Base-by-base conservation (phyloP, 2,888 invertebrate genomes). In the Arenicola marina region DNA sequence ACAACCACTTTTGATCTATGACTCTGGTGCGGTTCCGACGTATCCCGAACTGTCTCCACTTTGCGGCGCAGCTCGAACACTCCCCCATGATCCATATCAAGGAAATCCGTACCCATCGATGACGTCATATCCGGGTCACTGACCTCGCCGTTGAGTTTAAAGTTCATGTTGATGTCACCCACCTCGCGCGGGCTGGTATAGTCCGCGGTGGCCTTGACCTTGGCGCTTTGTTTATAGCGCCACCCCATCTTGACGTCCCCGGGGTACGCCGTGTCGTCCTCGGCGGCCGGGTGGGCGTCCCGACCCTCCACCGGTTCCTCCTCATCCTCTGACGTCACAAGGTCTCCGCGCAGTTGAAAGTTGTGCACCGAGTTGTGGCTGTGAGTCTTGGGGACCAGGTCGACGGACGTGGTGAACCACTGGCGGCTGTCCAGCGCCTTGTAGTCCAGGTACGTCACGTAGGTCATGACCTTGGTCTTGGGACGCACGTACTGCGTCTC, bases 91-190 rank as follows among this genome's bases (percentile, higher is more conserved):
- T n/a, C n/a, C n/a, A n/a, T n/a, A n/a, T n/a, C n/a, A n/a, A n/a
- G n/a, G n/a, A n/a, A n/a, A n/a, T n/a, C n/a, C n/a, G n/a, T n/a
- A n/a, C n/a, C n/a, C n/a, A n/a, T n/a, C n/a, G n/a, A n/a, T n/a
- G n/a, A n/a, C n/a, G n/a, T n/a, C n/a, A n/a, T n/a, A n/a, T n/a
- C n/a, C n/a, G n/a, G n/a, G n/a, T n/a, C n/a, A n/a, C n/a, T n/a
- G n/a, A n/a, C n/a, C n/a, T n/a, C n/a, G n/a, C n/a, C n/a, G n/a
- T n/a, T n/a, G n/a, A n/a, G n/a, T n/a, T n/a, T n/a, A 24, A 48
- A n/a, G 48, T 48, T 48, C 48, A 48, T 48, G 48, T 48, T 48
- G 26, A 48, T 48, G 48, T 48, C 48, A 24, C 18, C 48, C 11
- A 18, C 38, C 18, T 18, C 38, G 18, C 11, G 38, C 7, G 18